Evolutionary conservation across 2,113 vertebrate species (phyloP).

Genomic region (Tympanuchus pallidicinctus): DNA sequence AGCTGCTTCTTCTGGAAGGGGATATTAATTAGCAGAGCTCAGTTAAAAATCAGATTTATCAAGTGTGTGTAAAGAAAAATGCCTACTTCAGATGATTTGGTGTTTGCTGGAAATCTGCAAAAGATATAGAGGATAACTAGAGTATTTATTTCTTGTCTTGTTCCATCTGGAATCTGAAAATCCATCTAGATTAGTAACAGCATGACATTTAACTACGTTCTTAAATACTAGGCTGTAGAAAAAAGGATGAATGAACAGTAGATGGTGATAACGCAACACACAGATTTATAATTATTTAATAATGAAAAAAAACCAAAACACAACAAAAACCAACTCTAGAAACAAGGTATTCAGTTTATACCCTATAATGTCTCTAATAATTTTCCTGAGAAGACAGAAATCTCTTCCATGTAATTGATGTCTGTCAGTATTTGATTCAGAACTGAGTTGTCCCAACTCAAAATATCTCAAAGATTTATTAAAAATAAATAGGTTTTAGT

Average conservation of each 20-base stretch:
- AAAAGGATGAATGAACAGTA: slow-evolving; percentile 59
- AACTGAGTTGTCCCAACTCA: neutral
- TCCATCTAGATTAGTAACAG: neutral
- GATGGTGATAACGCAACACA: slow-evolving; percentile 69
- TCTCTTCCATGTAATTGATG: slow-evolving; percentile 29
- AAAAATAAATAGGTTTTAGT: neutral
- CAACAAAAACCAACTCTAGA: neutral
- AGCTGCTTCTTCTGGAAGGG: neutral
- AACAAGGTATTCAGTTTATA: neutral
- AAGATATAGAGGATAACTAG: neutral
- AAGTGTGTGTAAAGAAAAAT: neutral
- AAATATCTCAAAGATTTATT: neutral
- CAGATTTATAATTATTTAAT: neutral
- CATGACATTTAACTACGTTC: neutral
- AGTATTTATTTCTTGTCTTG: neutral
- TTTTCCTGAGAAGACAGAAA: neutral
- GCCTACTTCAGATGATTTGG: neutral
- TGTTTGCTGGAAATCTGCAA: neutral
- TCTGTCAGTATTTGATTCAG: slow-evolving; percentile 39
- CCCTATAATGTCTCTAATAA: neutral
- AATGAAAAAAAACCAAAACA: neutral
- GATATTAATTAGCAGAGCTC: neutral
- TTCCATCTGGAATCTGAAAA: neutral
- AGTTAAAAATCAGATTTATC: neutral
- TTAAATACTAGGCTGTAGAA: neutral